Base-by-base conservation (phyloP, 2,113 vertebrate species). In the Callionymus lyra region DNA sequence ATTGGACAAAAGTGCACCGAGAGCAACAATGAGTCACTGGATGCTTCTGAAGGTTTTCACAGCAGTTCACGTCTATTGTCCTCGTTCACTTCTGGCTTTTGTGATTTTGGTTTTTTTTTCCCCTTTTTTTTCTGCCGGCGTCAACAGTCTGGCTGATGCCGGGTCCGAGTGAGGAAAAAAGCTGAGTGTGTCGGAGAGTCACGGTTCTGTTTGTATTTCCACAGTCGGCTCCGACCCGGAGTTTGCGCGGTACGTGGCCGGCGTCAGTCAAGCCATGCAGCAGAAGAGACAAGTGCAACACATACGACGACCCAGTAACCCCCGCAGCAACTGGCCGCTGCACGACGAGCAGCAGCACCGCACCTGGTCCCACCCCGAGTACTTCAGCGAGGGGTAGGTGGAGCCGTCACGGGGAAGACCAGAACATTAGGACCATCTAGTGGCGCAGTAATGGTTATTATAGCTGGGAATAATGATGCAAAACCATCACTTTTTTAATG, bases 261-360 rank as follows among this genome's bases (percentile, higher is more conserved):
- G 93, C 48, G 94, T 99, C 55, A 98, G 89, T 76, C 94, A 98
- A 78, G 94, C 91, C 71, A 97, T 98, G 91, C 94, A 97, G 64
- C 94, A 98, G 68, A 98, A 99, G 76, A 80, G 93, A 49, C 95
- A 97, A 70, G 86, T 89, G 9, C 93, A 97, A 66, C 94, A 95
- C 0, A 77, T 96, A 46, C 92, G 90, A 10, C 91, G 91, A 2
- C 91, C 90, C 0, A 87, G 91, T 85, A 88, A 86, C 68, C 42
- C 91, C 0, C 90, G 91, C 16, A 79, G 87, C 79, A 91, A 97
- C 83, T 98, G 95, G 95, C 85, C 89, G 16, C 88, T 92, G 68
- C 76, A 89, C 12, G 95, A 97, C 0, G 95, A 98, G 43, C 79
- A 89, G 43, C 79, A 89, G 44, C 95, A 97, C 65, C 83, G 94